These are phyloP conservation scores for Leptodactylus fallax DNA, from an alignment of 2,797 vertebrate genomes.

Conservation along the genomic window DNA sequence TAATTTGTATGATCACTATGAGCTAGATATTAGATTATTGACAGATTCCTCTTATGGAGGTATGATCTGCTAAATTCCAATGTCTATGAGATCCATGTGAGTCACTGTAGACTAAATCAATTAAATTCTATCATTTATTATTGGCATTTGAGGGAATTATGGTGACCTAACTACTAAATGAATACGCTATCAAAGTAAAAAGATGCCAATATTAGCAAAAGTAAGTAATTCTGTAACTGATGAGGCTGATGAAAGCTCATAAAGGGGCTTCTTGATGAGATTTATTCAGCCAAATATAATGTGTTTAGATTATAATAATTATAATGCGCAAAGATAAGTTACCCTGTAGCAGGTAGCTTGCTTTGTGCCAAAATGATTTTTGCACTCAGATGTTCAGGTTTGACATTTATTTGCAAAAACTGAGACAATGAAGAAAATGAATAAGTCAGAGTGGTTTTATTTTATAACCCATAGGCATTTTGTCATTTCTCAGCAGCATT, in stretches of 20 bases:
- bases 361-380: background rate
- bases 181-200: background rate
- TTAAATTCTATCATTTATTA: background rate
- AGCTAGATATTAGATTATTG: background rate
- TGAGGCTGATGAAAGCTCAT: background rate
- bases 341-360: background rate
- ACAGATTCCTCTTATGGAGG: background rate
- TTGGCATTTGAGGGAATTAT: background rate
- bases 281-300: background rate
- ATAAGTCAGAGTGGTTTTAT: background rate
- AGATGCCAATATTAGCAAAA: background rate
- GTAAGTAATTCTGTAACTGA: background rate
- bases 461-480: background rate
- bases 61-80: background rate
- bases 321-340: background rate
- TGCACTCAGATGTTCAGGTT: background rate
- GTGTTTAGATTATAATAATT: no score
- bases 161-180: background rate
- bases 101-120: background rate
- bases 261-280: background rate
- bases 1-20: background rate
- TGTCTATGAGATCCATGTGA: background rate
- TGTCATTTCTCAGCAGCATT: constrained; percentile 63
- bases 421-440: background rate
- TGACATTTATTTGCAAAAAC: constrained; percentile 7